phyloP scores from a whole-genome alignment of 2,113 vertebrate species.

The Saguinus imperator region DNA sequence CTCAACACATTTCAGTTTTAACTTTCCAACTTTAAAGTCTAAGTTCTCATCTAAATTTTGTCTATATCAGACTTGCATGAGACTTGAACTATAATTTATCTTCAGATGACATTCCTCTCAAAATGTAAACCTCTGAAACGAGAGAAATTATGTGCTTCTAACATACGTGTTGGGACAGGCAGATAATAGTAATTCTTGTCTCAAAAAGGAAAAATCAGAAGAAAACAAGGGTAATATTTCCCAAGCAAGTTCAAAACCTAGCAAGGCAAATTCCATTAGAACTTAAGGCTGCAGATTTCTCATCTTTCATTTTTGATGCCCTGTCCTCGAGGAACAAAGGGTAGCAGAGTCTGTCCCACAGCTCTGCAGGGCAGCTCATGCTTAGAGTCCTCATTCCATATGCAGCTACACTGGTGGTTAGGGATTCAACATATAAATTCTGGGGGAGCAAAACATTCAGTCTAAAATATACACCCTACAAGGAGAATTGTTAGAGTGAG shows the following conservation, averaged over 20 bases:
- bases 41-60: neutral
- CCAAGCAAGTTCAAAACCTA: neutral
- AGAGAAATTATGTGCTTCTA: neutral
- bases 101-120: neutral
- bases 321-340: neutral
- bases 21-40: neutral
- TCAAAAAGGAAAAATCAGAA: neutral
- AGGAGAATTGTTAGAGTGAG: neutral
- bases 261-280: neutral
- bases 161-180: neutral
- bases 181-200: neutral
- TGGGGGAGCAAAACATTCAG: too few species aligned
- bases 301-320: neutral
- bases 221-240: neutral
- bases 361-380: neutral
- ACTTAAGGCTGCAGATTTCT: neutral
- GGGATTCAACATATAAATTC: neutral
- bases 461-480: neutral
- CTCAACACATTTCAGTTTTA: neutral
- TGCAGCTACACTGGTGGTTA: neutral
- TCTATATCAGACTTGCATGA: neutral
- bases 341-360: neutral
- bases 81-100: neutral
- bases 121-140: neutral
- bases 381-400: neutral